Base-by-base conservation (phyloP, 2,113 vertebrate species). In the Elachura formosa region DNA sequence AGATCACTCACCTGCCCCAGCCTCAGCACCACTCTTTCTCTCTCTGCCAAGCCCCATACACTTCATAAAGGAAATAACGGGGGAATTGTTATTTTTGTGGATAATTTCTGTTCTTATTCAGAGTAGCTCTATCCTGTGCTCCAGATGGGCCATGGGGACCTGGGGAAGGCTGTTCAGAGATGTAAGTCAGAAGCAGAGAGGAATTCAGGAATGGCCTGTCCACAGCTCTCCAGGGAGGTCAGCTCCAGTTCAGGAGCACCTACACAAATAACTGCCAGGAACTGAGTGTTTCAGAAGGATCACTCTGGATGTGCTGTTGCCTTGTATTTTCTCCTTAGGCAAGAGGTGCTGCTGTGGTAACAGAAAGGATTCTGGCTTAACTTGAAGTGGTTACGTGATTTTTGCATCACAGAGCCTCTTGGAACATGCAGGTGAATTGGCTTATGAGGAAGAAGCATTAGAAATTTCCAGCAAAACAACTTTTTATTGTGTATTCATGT, bases 331-430 rank as follows among this genome's bases (percentile, higher is more conserved):
- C 81, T 23, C 43, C 78, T 87, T 21, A 94, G 87, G 81, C 56
- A 77, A 71, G 40, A 77, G 80, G 59, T 77, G 61, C 61, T 71
- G 43, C 80, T 51, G 66, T 2, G 7, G 87, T 63, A 63, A 77
- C 76, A 87, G 73, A 26, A 68, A 61, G 64, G 22, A 58, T 82
- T 91, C 84, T 69, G 71, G 62, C 54, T 85, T 73, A 83, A 73
- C 67, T 36, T 69, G 56, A 59, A 40, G 48, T 43, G 45, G n/a
- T 29, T 55, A 33, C 48, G 54, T 74, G 89, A 55, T 36, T 87
- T 89, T 64, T 63, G 55, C 8, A 26, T 63, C 38, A 3, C 7
- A 5, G 63, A 86, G 80, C n/a, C 49, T 75, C 77, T 54, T 66
- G 48, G 71, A 89, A 66, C 59, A 56, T 0, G 7, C 62, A 91